Percentiles rank a stretch among this genome's conserved stretches.
These are phyloP conservation scores for Blastomussa wellsi DNA, from an alignment of 92 coral and sea anemone genomes.

Conservation along the genomic window DNA sequence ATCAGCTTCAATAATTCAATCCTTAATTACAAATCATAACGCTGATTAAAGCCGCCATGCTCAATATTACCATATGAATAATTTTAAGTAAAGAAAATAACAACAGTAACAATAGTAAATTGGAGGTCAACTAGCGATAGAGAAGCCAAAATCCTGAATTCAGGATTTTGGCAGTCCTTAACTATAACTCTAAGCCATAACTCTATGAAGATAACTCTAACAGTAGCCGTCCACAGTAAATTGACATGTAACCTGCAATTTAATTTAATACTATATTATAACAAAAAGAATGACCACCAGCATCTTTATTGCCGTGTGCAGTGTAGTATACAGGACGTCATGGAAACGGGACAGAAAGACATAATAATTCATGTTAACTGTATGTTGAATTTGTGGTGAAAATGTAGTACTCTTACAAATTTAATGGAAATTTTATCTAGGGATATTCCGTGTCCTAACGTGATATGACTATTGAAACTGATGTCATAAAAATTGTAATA, in stretches of 20 bases:
- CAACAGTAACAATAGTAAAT: too few relatives aligned
- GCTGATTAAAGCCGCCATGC: not conserved
- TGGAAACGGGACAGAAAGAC: not conserved
- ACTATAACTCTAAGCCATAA: too few relatives aligned
- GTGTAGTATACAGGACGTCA: too few relatives aligned
- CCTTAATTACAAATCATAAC: not conserved
- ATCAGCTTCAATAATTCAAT: not conserved
- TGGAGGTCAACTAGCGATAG: too few relatives aligned
- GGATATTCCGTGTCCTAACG: not conserved
- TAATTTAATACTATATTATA: not conserved
- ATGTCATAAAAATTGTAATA: not conserved
- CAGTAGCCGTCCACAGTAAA: not conserved
- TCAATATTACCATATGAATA: not conserved
- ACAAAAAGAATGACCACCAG: too few relatives aligned
- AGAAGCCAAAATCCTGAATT: too few relatives aligned
- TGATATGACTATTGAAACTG: not conserved
- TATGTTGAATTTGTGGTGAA: not conserved
- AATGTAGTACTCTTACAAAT: not conserved
- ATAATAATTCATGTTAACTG: not conserved
- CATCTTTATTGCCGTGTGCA: too few relatives aligned
- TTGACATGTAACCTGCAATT: not conserved
- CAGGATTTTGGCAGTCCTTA: too few relatives aligned
- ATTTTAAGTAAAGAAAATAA: not conserved
- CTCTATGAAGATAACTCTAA: too few relatives aligned
- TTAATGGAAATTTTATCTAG: not conserved